phyloP scores from a whole-genome alignment of 2,797 vertebrate species.

The Meda fulgida region DNA sequence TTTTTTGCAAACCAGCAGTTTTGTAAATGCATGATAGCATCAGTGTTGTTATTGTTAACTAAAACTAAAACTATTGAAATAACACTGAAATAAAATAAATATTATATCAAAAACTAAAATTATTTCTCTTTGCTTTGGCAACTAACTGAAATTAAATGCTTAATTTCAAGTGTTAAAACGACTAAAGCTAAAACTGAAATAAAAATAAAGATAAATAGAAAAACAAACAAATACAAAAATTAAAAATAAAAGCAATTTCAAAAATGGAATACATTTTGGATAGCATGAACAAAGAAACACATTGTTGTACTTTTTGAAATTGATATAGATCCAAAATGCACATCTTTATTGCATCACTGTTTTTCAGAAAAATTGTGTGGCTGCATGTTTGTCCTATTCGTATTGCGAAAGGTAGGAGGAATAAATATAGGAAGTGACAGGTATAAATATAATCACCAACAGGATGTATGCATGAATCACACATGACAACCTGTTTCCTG shows the following conservation, averaged over 20 bases:
- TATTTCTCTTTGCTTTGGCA: not conserved
- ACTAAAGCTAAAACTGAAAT: not conserved
- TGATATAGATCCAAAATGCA: not conserved
- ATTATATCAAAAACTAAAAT: not conserved
- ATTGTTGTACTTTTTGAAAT: not conserved
- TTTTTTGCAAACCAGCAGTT: not conserved
- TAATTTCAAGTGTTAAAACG: not conserved
- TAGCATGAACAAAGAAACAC: not conserved
- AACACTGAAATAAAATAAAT: not conserved
- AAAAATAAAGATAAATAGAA: not conserved
- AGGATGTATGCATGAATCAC: slow-evolving; percentile 68
- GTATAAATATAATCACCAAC: slow-evolving; percentile 62
- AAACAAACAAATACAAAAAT: not conserved
- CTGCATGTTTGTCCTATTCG: slow-evolving; percentile 22
- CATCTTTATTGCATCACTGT: not conserved
- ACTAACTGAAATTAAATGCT: not conserved
- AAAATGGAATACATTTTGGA: not conserved
- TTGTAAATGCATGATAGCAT: not conserved
- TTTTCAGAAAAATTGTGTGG: not conserved
- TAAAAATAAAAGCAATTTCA: not conserved
- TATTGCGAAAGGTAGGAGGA: slow-evolving; percentile 39
- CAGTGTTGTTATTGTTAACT: not conserved
- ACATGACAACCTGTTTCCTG: slow-evolving; percentile 67
- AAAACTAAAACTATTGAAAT: not conserved
- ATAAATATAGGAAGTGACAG: slow-evolving; percentile 56